Percentiles rank a stretch among this genome's conserved stretches.
phyloP scores from a whole-genome alignment of 2,113 vertebrate species.

The Stigmatopora argus region DNA sequence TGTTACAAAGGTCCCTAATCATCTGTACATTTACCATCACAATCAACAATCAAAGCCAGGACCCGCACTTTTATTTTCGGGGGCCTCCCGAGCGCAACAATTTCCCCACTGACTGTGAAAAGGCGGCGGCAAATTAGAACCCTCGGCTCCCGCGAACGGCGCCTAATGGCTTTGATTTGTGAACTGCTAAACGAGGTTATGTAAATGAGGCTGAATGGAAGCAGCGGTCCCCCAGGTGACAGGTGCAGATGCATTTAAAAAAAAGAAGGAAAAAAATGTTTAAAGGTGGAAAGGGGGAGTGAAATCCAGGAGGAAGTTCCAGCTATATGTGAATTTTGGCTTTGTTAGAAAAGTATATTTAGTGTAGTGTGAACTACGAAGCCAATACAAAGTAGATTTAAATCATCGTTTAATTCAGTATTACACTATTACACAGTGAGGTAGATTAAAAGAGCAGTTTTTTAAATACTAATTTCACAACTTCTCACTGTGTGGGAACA shows the following conservation, averaged over 20 bases:
- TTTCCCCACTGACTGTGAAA: constrained; percentile 97
- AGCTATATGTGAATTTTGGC: not conserved
- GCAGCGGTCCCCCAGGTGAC: constrained; percentile 99
- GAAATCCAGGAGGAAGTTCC: constrained; percentile 1
- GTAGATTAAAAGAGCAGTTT: constrained; percentile 59
- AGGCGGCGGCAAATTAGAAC: constrained; percentile 99
- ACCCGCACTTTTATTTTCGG: constrained; percentile 99
- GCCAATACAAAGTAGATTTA: no score
- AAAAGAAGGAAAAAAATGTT: not conserved
- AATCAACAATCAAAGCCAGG: constrained; percentile 99
- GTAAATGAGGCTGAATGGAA: constrained; percentile 99
- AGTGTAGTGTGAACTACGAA: no score
- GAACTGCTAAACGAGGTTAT: constrained; percentile 99
- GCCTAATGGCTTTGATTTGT: constrained; percentile 99
- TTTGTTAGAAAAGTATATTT: not conserved
- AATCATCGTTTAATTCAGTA: no score
- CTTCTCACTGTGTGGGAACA: constrained; percentile 75
- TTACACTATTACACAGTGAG: constrained; percentile 1
- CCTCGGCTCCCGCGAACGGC: constrained; percentile 99
- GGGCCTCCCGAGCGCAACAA: constrained; percentile 89
- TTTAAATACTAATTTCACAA: constrained; percentile 25
- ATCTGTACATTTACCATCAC: constrained; percentile 99
- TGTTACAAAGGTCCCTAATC: constrained; percentile 85
- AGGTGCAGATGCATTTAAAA: constrained; percentile 85
- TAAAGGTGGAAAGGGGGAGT: constrained; percentile 62